A percentile compares a stretch with the other conserved stretches of the same genome.
Conservation (phyloP, 2,888 invertebrate species). For the Adelphocoris suturalis region DNA sequence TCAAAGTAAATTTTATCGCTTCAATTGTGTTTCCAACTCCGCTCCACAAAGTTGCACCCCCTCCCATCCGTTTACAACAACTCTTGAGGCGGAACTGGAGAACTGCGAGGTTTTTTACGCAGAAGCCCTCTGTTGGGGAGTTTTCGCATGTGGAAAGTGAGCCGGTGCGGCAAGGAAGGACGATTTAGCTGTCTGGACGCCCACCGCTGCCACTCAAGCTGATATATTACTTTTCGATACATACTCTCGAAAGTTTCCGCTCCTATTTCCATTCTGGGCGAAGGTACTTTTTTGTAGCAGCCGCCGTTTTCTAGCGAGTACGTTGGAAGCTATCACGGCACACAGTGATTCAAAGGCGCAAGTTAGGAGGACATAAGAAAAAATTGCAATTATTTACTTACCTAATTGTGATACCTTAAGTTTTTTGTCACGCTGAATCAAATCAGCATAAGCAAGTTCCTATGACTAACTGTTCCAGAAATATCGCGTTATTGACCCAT, state of each 20-base stretch:
- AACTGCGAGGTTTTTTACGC: neutral
- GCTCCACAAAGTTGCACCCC: neutral
- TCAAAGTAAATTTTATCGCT: slow-evolving; percentile 1
- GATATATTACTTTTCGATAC: slow-evolving; percentile 19
- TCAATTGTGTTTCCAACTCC: neutral
- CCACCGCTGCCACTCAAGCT: slow-evolving; percentile 14
- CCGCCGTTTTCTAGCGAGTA: neutral
- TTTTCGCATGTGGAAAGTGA: neutral
- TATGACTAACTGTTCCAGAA: no score
- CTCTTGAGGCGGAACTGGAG: neutral
- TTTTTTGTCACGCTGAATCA: no score
- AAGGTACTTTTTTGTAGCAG: neutral
- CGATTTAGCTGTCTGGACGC: slow-evolving; percentile 10
- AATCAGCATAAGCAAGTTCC: no score
- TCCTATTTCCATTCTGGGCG: neutral
- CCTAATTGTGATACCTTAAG: no score
- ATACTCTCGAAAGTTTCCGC: neutral
- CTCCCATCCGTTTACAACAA: neutral
- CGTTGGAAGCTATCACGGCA: neutral
- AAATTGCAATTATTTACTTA: no score
- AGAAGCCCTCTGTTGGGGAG: neutral
- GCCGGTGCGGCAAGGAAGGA: neutral
- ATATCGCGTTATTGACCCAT: no score
- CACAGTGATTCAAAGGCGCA: no score
- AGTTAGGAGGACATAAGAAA: no score